Percentiles rank a stretch among this genome's conserved stretches.
phyloP scores from a whole-genome alignment of 2,888 invertebrate species.

The Aelia acuminata region DNA sequence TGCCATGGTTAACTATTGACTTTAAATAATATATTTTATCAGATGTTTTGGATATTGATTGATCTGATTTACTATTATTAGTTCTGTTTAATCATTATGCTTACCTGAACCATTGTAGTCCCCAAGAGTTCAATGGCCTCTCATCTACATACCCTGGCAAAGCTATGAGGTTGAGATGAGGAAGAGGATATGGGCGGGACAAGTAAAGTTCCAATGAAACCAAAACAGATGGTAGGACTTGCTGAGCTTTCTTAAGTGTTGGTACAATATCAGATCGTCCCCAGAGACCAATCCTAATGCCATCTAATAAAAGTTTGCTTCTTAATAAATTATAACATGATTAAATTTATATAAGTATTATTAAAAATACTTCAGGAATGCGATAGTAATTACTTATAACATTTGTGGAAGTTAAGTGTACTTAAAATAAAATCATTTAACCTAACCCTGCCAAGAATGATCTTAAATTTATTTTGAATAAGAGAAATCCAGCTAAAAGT shows the following conservation, averaged over 20 bases:
- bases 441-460: neutral
- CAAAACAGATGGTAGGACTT: slow-evolving; percentile 66
- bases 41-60: neutral
- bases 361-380: neutral
- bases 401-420: neutral
- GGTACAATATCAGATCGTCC: slow-evolving; percentile 76
- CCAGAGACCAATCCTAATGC: slow-evolving; percentile 74
- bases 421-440: neutral
- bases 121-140: slow-evolving; percentile 85
- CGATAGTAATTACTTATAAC: neutral
- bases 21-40: neutral
- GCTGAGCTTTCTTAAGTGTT: slow-evolving; percentile 70
- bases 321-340: neutral
- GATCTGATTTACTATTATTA: neutral
- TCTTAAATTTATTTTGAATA: neutral
- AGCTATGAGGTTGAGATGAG: slow-evolving; percentile 80
- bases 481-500: too few species aligned
- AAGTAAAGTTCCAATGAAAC: slow-evolving; percentile 66
- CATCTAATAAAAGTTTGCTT: slow-evolving; percentile 63
- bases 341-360: neutral
- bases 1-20: neutral
- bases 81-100: neutral
- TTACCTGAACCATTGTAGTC: slow-evolving; percentile 84
- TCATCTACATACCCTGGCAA: slow-evolving; percentile 80
- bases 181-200: slow-evolving; percentile 71